Conservation (phyloP, 2,113 vertebrate genomes). For the Aphelocoma coerulescens region DNA sequence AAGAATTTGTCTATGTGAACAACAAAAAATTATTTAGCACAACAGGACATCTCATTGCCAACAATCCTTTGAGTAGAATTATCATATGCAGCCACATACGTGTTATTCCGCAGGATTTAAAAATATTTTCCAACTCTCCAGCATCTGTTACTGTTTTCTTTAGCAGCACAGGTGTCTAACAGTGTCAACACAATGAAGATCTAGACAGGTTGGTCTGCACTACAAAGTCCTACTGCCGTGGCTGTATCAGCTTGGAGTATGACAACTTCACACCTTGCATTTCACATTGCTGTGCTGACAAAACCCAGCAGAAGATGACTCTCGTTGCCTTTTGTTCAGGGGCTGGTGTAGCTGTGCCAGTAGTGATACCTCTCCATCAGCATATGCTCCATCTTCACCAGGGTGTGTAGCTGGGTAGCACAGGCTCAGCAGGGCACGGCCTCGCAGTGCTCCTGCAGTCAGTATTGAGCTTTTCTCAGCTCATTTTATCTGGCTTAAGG, state of each 20-base stretch:
- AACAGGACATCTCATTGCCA: not conserved
- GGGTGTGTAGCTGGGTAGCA: not conserved
- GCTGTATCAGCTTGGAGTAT: not conserved
- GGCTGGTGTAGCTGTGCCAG: not conserved
- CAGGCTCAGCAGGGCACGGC: fast-evolving
- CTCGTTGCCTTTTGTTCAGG: not conserved
- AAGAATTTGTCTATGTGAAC: not conserved
- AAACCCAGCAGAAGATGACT: slow-evolving; percentile 20
- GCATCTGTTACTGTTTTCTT: slow-evolving; percentile 43
- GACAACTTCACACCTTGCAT: slow-evolving; percentile 26
- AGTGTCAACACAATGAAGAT: not conserved
- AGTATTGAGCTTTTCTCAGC: not conserved
- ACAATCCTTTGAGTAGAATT: not conserved
- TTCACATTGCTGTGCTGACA: slow-evolving; percentile 40
- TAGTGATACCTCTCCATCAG: not conserved
- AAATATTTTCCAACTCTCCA: slow-evolving; percentile 22
- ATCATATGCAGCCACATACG: not conserved
- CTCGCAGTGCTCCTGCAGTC: not conserved
- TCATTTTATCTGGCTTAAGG: not conserved
- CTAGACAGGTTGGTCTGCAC: slow-evolving; percentile 25
- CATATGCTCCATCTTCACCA: not conserved
- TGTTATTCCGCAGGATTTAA: not conserved
- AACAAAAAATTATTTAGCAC: not conserved
- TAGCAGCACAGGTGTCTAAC: slow-evolving; percentile 16
- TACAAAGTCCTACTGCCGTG: not conserved